Evolutionary conservation across 2,797 vertebrate species (phyloP), one percentile per base, ranked within the genome.

Genomic region (Scarus forsteni): DNA sequence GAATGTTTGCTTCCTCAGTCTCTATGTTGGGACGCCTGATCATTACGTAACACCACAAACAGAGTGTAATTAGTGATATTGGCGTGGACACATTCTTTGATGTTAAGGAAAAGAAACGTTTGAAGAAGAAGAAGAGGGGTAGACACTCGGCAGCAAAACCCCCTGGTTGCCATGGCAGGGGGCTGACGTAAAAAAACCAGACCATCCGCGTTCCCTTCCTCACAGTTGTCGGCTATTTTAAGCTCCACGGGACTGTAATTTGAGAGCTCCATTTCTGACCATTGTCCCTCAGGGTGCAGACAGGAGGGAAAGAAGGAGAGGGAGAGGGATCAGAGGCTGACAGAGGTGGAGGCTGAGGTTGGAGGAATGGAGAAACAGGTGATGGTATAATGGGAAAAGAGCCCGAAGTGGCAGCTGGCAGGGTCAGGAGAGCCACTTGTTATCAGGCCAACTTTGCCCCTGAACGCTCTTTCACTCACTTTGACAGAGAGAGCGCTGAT

Each of bases 151-250:
- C 78, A 84, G 81, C 78, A 79, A 79, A 83, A 87, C 73, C 76
- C 73, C 76, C 50, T 16, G 66, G 94, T 95, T 93, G 89, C 91
- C 90, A 93, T 94, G 92, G 92, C 83, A 93, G 77, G 72, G 27
- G 83, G 81, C 80, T 93, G 90, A 93, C 83, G 86, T 90, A 91
- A 70, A 91, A 70, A 88, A 66, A 62, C 54, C 74, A 49, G 73
- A 78, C 83, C 81, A 64, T 83, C 80, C 70, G 46, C 57, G 53
- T 64, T 75, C 63, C 52, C 72, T 63, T 55, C 63, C 60, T 75
- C 53, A 71, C 48, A 74, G 60, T 73, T 79, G 64, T 62, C 85
- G 62, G 79, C 84, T 91, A 92, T 90, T 92, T 90, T 84, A 70
- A 83, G 84, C 76, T 53, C 44, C 38, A 19, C 63, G 56, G 71